Base-by-base conservation (phyloP, 64 coral and sea anemone species). In the Stichodactyla mertensii region DNA sequence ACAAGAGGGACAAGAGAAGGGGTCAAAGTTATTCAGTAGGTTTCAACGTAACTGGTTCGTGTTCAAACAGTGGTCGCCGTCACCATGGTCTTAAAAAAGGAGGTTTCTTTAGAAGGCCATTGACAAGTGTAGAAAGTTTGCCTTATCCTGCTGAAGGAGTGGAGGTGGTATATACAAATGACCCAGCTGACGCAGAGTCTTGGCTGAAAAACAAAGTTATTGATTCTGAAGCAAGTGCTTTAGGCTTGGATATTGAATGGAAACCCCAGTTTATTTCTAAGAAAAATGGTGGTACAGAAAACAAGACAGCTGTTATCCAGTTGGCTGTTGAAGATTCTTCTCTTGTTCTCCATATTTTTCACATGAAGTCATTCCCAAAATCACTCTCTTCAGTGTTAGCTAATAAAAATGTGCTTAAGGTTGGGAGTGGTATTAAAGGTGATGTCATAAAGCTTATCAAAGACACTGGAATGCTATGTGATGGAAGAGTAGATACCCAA, bases 191-290 rank as follows among this genome's bases (percentile, higher is more conserved):
- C 71, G 92, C 89, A 27, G 96, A 98, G 51, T 87, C 86, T 19
- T 99, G 97, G 97, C 71, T 99, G 7, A 82, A 79, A 19, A 95
- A 94, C 53, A 94, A 99, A 81, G 57, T 99, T 11, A 91, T 86
- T 82, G 77, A 92, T 64, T 52, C 64, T 85, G 87, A 80, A 6
- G 64, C 66, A 9, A 20, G 27, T n/a, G 93, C 90, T 27, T 16
- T 99, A 62, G 97, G 97, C 71, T 92, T 99, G 10, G 97, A 99
- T 26, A 99, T 99, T 58, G 97, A 99, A 84, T 99, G 97, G 97
- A 98, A 86, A 77, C 97, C 97, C 2, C 97, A 99, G 85, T 95
- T 95, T 92, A 54, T 79, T 31, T 86, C 91, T 36, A 99, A 95
- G 59, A 95, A 99, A 86, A 11, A 88, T 11, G 97, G 97, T 12